A percentile compares a stretch with the other conserved stretches of the same genome.
phyloP scores from a whole-genome alignment of 2,888 invertebrate species.

The Pandemis corylana region DNA sequence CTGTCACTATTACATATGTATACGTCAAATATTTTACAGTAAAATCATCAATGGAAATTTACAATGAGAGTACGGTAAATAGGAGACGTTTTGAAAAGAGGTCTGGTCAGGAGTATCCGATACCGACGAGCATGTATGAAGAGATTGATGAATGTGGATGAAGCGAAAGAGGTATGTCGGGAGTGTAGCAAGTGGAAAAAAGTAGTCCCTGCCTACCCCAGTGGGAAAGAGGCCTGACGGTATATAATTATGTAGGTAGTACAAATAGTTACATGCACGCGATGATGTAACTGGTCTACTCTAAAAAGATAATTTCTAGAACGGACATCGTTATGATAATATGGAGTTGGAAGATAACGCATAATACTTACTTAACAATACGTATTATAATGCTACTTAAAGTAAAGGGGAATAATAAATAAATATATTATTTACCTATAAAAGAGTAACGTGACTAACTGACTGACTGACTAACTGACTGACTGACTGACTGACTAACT shows the following conservation, averaged over 20 bases:
- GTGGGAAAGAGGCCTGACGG: no score
- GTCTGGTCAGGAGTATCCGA: no score
- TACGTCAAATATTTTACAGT: not conserved
- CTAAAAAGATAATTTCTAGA: constrained; percentile 27
- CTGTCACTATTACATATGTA: constrained; percentile 24
- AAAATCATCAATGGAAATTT: constrained; percentile 16
- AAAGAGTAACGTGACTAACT: no score
- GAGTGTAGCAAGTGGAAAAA: no score
- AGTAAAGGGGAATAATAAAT: not conserved
- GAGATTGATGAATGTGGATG: no score
- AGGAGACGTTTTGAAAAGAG: not conserved
- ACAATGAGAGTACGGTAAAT: constrained; percentile 12
- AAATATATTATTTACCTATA: no score
- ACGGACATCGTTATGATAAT: constrained; percentile 27
- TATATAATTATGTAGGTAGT: not conserved
- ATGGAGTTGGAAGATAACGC: constrained; percentile 18
- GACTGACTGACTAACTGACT: no score
- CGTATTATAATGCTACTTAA: not conserved
- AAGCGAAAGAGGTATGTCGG: no score
- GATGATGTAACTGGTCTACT: constrained; percentile 9
- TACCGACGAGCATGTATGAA: no score
- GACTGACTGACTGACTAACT: no score
- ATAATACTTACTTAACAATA: not conserved
- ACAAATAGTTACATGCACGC: not conserved
- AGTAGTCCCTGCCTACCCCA: no score